A percentile compares a stretch with the other conserved stretches of the same genome.
These are phyloP conservation scores for Drosophila imparisetae DNA, from an alignment of 2,888 invertebrate species.

Conservation along the genomic window DNA sequence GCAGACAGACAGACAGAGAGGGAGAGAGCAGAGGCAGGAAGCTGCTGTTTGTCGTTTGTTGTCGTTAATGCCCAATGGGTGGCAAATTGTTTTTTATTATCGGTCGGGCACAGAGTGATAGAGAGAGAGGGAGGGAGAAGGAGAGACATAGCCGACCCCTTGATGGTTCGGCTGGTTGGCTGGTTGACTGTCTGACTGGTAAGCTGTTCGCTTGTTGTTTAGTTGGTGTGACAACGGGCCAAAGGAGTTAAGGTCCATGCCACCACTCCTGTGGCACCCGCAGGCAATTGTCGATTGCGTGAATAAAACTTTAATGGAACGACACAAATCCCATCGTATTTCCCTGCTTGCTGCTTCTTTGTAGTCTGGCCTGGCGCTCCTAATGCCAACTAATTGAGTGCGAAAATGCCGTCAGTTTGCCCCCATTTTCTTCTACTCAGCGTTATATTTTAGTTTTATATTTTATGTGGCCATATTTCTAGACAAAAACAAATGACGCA, in stretches of 20 bases:
- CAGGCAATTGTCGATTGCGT: slow-evolving; percentile 71
- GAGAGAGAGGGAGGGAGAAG: neutral
- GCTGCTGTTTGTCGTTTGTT: slow-evolving; percentile 74
- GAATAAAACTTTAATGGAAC: slow-evolving; percentile 83
- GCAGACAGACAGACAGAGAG: slow-evolving; percentile 7
- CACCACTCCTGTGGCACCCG: neutral
- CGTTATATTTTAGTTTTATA: slow-evolving; percentile 30
- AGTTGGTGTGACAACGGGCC: slow-evolving; percentile 33
- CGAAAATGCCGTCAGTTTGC: slow-evolving; percentile 83
- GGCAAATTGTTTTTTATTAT: slow-evolving; percentile 84
- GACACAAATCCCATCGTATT: slow-evolving; percentile 80
- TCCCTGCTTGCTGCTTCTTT: slow-evolving; percentile 4
- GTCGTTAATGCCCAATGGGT: slow-evolving; percentile 81
- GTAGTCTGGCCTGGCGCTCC: slow-evolving; percentile 35
- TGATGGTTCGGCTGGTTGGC: slow-evolving; percentile 8
- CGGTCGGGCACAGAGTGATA: slow-evolving; percentile 35
- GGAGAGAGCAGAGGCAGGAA: slow-evolving; percentile 16
- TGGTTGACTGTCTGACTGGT: slow-evolving; percentile 13
- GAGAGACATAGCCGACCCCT: slow-evolving; percentile 24
- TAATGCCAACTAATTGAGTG: slow-evolving; percentile 85
- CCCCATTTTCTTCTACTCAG: slow-evolving; percentile 36
- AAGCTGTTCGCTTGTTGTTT: slow-evolving; percentile 16
- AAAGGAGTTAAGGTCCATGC: slow-evolving; percentile 57
- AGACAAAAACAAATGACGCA: slow-evolving; percentile 46
- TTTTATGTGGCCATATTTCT: slow-evolving; percentile 48